phyloP scores from a whole-genome alignment of 2,888 invertebrate species.

The Macroteleia sp. region DNA sequence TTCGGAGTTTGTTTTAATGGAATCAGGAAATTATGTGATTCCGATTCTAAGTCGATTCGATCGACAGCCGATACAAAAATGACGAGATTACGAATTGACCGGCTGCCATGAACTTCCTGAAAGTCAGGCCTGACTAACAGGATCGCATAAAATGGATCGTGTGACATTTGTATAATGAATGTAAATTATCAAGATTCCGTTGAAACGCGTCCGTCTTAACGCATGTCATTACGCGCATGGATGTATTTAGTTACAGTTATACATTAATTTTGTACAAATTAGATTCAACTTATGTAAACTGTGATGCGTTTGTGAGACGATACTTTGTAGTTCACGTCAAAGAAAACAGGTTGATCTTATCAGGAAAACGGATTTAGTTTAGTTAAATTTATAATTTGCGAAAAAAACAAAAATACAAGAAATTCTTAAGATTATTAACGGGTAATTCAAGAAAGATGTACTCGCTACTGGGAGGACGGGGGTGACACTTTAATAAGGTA shows the following conservation, averaged over 20 bases:
- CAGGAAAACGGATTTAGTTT: no score
- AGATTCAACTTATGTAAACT: slow-evolving; percentile 7
- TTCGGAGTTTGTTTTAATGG: slow-evolving; percentile 30
- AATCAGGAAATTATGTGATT: slow-evolving; percentile 44
- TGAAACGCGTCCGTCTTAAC: slow-evolving; percentile 27
- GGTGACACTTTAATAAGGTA: no score
- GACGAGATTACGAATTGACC: slow-evolving; percentile 16
- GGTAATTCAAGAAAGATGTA: no score
- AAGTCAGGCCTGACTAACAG: slow-evolving; percentile 51
- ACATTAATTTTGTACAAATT: slow-evolving; percentile 24
- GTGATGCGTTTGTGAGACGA: no score
- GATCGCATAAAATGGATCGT: slow-evolving; percentile 54
- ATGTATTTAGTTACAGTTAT: slow-evolving; percentile 48
- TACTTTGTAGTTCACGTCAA: no score
- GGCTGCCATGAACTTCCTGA: slow-evolving; percentile 38
- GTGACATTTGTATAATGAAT: slow-evolving; percentile 45
- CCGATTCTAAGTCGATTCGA: slow-evolving; percentile 20
- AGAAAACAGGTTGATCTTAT: no score
- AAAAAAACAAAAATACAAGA: no score
- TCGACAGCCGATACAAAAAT: slow-evolving; percentile 35
- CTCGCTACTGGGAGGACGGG: no score
- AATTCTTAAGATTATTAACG: no score
- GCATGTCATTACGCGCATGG: slow-evolving; percentile 37
- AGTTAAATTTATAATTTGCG: no score
- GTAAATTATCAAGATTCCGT: slow-evolving; percentile 40